Percentiles rank a stretch among this genome's conserved stretches.
These are phyloP conservation scores for Chloromyia formosa DNA, from an alignment of 2,888 invertebrate genomes.

Conservation along the genomic window DNA sequence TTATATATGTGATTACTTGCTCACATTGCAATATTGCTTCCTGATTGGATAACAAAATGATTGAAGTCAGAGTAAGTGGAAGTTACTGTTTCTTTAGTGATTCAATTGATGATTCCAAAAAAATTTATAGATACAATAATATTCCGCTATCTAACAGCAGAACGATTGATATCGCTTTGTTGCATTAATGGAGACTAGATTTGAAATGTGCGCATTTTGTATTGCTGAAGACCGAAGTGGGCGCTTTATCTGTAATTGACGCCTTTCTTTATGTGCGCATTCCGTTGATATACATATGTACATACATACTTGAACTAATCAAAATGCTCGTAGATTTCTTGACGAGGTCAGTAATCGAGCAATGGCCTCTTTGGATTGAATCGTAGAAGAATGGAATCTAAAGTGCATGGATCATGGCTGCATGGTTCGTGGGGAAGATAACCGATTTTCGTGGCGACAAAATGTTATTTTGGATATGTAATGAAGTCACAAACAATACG, in stretches of 20 bases:
- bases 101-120: not conserved
- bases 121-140: not conserved
- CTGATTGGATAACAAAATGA: conserved; percentile 22
- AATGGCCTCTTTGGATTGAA: not conserved
- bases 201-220: no score
- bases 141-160: no score
- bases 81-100: not conserved
- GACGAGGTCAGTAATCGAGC: conserved; percentile 28
- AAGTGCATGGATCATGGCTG: conserved; percentile 9
- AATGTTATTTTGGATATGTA: no score
- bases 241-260: not conserved
- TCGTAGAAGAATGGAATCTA: not conserved
- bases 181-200: not conserved
- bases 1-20: not conserved
- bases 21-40: not conserved
- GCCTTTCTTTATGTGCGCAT: not conserved
- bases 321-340: conserved; percentile 26
- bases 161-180: not conserved
- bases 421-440: no score
- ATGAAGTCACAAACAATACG: no score
- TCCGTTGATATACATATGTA: not conserved
- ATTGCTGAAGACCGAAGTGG: not conserved
- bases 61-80: conserved; percentile 31
- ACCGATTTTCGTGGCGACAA: no score
- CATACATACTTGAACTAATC: conserved; percentile 4